Percentiles rank a stretch among this genome's conserved stretches.
phyloP scores from a whole-genome alignment of 1,140 invertebrate species.

The Euschistus heros region DNA sequence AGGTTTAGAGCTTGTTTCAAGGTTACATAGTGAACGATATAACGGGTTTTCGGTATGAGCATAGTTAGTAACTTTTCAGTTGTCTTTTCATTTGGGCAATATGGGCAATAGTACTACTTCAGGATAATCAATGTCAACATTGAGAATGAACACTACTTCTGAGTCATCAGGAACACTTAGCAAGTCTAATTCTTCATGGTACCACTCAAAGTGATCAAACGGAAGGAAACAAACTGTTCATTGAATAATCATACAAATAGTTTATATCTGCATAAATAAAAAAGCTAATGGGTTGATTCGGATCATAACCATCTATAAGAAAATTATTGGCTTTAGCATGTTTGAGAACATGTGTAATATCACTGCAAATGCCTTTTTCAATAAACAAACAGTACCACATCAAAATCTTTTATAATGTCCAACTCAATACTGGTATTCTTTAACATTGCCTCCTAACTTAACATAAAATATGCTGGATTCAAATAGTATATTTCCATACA shows the following conservation, averaged over 20 bases:
- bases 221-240: constrained; percentile 39
- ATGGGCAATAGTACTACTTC: constrained; percentile 40
- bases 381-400: constrained; percentile 38
- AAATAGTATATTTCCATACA: constrained; percentile 28
- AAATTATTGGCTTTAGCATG: constrained; percentile 38
- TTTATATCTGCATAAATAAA: constrained; percentile 43
- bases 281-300: constrained; percentile 31
- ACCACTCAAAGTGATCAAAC: constrained; percentile 37
- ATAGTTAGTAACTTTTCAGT: constrained; percentile 24
- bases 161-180: neutral
- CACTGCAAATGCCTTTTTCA: constrained; percentile 31
- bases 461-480: constrained; percentile 32
- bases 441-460: constrained; percentile 38
- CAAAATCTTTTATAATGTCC: constrained; percentile 38
- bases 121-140: constrained; percentile 35
- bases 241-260: constrained; percentile 43
- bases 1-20: constrained; percentile 30
- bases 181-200: constrained; percentile 28
- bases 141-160: constrained; percentile 36
- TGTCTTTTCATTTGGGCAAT: constrained; percentile 34
- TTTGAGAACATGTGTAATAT: constrained; percentile 33
- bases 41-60: constrained; percentile 25
- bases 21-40: constrained; percentile 20
- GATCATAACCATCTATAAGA: constrained; percentile 38
- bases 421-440: constrained; percentile 36